Conservation (phyloP, 2,797 vertebrate genomes). For the Eupleurogrammus muticus region DNA sequence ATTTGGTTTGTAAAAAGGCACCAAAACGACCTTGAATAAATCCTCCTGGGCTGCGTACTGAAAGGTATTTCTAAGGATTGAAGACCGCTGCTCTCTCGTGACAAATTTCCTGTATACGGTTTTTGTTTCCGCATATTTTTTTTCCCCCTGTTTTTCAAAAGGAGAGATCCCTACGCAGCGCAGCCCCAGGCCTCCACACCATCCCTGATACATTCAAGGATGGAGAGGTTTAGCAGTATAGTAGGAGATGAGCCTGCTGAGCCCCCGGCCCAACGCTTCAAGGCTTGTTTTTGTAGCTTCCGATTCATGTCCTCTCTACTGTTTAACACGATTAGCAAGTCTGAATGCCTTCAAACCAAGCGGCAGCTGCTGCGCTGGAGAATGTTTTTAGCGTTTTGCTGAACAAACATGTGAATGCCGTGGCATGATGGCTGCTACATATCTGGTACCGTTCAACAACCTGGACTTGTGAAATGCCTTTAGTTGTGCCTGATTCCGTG, state of each 20-base stretch:
- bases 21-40: slow-evolving; percentile 34
- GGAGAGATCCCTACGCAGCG: slow-evolving; percentile 27
- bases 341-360: slow-evolving; percentile 59
- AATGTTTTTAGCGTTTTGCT: slow-evolving; percentile 48
- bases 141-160: slow-evolving; percentile 24
- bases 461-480: slow-evolving; percentile 61
- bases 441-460: slow-evolving; percentile 41
- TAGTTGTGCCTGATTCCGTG: slow-evolving; percentile 65
- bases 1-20: slow-evolving; percentile 27
- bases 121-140: slow-evolving; percentile 21
- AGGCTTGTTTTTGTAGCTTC: slow-evolving; percentile 63
- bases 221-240: slow-evolving; percentile 47
- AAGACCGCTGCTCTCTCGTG: slow-evolving; percentile 20
- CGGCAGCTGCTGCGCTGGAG: slow-evolving; percentile 24
- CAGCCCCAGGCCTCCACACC: slow-evolving; percentile 26
- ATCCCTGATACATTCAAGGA: slow-evolving; percentile 37
- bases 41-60: slow-evolving; percentile 3
- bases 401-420: slow-evolving; percentile 53
- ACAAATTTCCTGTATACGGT: slow-evolving; percentile 35
- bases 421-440: slow-evolving; percentile 41
- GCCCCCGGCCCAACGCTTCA: slow-evolving; percentile 50
- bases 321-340: slow-evolving; percentile 70
- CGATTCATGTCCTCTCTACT: slow-evolving; percentile 59
- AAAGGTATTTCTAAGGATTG: slow-evolving; percentile 16
- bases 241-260: slow-evolving; percentile 56